phyloP scores from a whole-genome alignment of 2,888 invertebrate species.

The Ochropleura leucogaster region DNA sequence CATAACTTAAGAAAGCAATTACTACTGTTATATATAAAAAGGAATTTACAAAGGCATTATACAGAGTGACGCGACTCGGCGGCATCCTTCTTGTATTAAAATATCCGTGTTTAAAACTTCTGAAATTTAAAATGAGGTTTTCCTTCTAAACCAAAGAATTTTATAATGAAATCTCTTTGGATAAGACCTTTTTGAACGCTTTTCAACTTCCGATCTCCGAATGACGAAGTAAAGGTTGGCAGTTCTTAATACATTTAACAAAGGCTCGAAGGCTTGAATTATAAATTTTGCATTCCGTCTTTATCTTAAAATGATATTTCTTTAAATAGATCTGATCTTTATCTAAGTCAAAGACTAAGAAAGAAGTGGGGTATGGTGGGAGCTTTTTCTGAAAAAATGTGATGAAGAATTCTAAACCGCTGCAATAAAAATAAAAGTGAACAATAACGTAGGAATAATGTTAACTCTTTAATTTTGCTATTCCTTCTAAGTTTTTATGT shows the following conservation, averaged over 20 bases:
- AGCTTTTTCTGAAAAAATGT: neutral
- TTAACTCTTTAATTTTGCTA: too few species aligned
- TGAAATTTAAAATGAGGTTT: constrained; percentile 71
- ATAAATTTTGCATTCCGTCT: constrained; percentile 27
- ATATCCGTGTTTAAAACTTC: constrained; percentile 69
- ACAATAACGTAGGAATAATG: too few species aligned
- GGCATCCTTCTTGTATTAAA: constrained; percentile 64
- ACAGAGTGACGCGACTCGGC: constrained; percentile 54
- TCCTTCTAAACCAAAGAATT: constrained; percentile 73
- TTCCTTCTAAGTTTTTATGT: too few species aligned
- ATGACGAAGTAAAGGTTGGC: constrained; percentile 70
- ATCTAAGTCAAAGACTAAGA: constrained; percentile 8
- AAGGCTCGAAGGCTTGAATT: constrained; percentile 35
- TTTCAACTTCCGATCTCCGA: constrained; percentile 69
- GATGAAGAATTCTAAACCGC: neutral
- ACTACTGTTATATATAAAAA: constrained; percentile 23
- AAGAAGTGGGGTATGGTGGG: neutral
- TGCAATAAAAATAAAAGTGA: too few species aligned
- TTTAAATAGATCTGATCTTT: constrained; percentile 15
- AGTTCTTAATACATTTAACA: constrained; percentile 63
- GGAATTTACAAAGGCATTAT: constrained; percentile 58
- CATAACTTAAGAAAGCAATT: constrained; percentile 20
- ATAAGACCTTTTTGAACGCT: constrained; percentile 69
- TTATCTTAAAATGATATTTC: constrained; percentile 26
- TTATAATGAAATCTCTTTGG: constrained; percentile 73